Evolutionary conservation across 2,113 vertebrate genomes (phyloP).

Genomic region (Eleginops maclovinus): DNA sequence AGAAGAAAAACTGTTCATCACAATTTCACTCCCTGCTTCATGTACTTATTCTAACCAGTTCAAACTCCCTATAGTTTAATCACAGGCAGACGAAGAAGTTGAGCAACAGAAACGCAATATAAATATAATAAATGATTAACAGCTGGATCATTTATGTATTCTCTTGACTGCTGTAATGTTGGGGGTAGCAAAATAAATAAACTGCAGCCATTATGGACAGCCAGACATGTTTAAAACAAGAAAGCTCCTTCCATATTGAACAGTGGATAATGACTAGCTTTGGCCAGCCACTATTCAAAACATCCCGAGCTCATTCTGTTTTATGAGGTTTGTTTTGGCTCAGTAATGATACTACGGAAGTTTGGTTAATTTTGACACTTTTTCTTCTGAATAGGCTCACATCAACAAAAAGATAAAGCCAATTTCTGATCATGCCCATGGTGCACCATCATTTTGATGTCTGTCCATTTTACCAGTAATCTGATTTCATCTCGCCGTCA

Average conservation of each 20-base stretch:
- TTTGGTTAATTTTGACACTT: background rate
- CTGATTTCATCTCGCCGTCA: conserved; percentile 17
- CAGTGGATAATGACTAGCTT: background rate
- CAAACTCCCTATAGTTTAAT: background rate
- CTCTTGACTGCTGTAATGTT: conserved; percentile 6
- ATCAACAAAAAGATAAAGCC: background rate
- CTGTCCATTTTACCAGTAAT: conserved; percentile 22
- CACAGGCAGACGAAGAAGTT: background rate
- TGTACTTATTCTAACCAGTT: background rate
- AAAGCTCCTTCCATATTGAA: too few relatives aligned
- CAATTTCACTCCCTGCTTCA: background rate
- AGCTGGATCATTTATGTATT: conserved; percentile 3
- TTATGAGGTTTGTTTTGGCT: conserved; percentile 27
- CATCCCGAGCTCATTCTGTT: conserved; percentile 16
- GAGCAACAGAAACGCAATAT: background rate
- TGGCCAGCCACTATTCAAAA: conserved; percentile 42
- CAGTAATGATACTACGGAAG: background rate
- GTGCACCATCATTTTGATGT: conserved; percentile 54
- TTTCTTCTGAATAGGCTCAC: background rate
- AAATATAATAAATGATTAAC: conserved; percentile 8
- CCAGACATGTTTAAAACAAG: background rate
- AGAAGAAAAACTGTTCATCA: background rate
- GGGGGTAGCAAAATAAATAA: conserved; percentile 11
- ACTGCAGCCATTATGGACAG: conserved; percentile 1
- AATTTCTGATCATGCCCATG: conserved; percentile 10